These are phyloP conservation scores for Empidonax traillii DNA, from an alignment of 2,113 vertebrate species.

Conservation along the genomic window DNA sequence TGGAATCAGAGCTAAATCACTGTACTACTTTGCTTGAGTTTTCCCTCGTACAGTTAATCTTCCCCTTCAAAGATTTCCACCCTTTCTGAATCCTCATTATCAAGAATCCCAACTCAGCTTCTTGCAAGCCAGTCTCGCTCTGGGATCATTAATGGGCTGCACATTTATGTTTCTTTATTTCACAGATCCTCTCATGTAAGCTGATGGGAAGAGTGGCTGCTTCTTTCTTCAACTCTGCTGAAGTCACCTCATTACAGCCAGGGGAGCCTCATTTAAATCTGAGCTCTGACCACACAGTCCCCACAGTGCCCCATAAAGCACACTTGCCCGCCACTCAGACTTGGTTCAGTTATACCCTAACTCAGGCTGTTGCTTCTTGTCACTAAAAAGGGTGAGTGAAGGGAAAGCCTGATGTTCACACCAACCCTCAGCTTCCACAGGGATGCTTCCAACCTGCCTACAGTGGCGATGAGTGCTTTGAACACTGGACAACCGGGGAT, in stretches of 20 bases:
- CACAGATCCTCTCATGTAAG: neutral
- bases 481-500: neutral
- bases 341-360: neutral
- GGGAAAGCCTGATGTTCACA: neutral
- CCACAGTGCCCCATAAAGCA: fast-evolving
- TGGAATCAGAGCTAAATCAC: neutral
- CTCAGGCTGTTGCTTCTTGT: neutral
- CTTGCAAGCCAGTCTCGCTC: neutral
- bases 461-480: neutral
- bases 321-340: neutral
- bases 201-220: neutral
- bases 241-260: neutral
- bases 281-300: neutral
- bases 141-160: neutral
- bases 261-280: neutral
- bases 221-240: neutral
- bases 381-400: neutral
- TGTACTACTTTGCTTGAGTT: neutral
- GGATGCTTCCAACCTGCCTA: neutral
- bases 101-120: neutral
- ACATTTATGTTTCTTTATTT: neutral
- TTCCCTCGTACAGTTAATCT: neutral
- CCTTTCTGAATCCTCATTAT: neutral
- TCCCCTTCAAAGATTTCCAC: neutral
- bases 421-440: neutral